Evolutionary conservation across 1,140 invertebrate genomes (phyloP).

Genomic region (Lepidurus couesii): DNA sequence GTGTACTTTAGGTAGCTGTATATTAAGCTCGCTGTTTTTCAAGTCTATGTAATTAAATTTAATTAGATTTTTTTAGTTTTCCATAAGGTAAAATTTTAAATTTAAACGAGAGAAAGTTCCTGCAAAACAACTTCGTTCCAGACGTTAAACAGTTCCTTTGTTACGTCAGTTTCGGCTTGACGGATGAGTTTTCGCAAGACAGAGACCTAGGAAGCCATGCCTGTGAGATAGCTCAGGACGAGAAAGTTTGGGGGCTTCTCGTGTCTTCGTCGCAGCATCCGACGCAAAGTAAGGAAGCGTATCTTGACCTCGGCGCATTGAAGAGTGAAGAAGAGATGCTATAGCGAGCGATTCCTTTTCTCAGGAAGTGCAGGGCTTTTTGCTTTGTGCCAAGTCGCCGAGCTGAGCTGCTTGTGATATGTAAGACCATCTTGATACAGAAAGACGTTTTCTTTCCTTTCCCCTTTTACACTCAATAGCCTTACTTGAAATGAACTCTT

Average conservation of each 20-base stretch:
- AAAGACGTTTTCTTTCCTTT: neutral
- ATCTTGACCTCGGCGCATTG: neutral
- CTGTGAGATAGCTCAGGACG: neutral
- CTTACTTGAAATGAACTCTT: neutral
- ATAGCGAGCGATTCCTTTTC: neutral
- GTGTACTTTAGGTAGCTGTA: no score
- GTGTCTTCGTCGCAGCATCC: constrained; percentile 3
- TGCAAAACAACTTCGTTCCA: no score
- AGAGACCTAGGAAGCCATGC: neutral
- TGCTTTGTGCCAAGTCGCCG: neutral
- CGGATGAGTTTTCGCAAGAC: constrained; percentile 14
- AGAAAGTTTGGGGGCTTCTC: neutral
- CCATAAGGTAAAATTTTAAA: no score
- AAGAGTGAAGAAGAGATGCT: neutral
- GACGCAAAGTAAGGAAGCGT: neutral
- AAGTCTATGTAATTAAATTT: neutral
- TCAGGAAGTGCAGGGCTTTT: neutral
- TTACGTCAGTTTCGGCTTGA: neutral
- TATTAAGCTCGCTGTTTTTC: neutral
- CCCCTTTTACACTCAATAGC: neutral
- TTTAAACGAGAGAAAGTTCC: no score
- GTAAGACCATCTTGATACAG: neutral
- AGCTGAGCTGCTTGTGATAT: constrained; percentile 4
- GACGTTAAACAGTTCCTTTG: neutral
- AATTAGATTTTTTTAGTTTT: no score